Evolutionary conservation across 2,888 invertebrate species (phyloP).

Genomic region (Leucozona laternaria): DNA sequence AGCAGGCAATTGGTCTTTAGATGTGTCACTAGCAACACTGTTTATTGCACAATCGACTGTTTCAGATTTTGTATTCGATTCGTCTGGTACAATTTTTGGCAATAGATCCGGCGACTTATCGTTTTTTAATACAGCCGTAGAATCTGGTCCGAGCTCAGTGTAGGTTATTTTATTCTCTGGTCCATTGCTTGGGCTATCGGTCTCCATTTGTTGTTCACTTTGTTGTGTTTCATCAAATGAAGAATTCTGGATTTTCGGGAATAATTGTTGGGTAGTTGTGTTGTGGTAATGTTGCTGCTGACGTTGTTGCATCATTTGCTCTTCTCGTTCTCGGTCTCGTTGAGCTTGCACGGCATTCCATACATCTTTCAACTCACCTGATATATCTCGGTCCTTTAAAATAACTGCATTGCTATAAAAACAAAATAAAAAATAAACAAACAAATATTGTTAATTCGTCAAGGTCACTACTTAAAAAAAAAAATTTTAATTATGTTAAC

Average conservation of each 20-base stretch:
- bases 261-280: constrained; percentile 81
- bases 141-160: constrained; percentile 76
- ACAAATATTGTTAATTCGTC: not conserved
- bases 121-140: constrained; percentile 30
- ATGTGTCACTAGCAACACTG: constrained; percentile 30
- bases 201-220: constrained; percentile 25
- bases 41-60: constrained; percentile 12
- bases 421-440: not conserved
- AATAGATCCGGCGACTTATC: constrained; percentile 19
- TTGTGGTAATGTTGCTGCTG: constrained; percentile 82
- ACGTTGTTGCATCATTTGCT: constrained; percentile 82
- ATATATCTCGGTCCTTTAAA: constrained; percentile 88
- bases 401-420: constrained; percentile 85
- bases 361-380: constrained; percentile 89
- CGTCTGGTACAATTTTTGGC: constrained; percentile 29
- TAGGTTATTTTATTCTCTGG: constrained; percentile 72
- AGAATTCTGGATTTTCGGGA: constrained; percentile 78
- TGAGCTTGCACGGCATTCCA: constrained; percentile 88
- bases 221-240: constrained; percentile 51
- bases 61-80: constrained; percentile 39
- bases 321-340: constrained; percentile 83
- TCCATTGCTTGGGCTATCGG: constrained; percentile 3
- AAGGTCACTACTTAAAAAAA: not conserved
- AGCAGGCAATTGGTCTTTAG: constrained; percentile 15
- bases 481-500: not conserved